Conservation (phyloP, 1,140 invertebrate genomes). For the Choristoneura fumiferana region DNA sequence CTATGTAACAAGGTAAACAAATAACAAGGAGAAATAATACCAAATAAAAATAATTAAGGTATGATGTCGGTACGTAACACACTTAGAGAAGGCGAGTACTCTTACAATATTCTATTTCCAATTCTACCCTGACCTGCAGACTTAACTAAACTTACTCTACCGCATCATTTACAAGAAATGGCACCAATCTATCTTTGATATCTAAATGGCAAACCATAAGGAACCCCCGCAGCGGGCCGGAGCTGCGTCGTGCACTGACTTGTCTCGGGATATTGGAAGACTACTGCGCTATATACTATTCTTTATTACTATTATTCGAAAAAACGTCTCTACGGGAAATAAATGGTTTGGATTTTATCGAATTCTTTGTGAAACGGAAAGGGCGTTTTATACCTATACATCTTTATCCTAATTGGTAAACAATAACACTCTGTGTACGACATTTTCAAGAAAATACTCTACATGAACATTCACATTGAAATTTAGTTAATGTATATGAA, state of each 20-base stretch:
- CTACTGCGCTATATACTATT: slow-evolving; percentile 74
- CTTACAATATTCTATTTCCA: slow-evolving; percentile 72
- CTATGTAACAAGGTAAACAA: slow-evolving; percentile 38
- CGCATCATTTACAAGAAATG: slow-evolving; percentile 76
- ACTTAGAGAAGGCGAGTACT: slow-evolving; percentile 52
- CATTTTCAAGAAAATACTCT: slow-evolving; percentile 35
- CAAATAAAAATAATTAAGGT: slow-evolving; percentile 39
- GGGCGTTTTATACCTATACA: slow-evolving; percentile 21
- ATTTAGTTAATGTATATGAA: slow-evolving; percentile 38
- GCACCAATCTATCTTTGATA: slow-evolving; percentile 79
- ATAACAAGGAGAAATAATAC: slow-evolving; percentile 48
- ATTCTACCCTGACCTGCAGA: slow-evolving; percentile 75
- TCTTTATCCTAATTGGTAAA: slow-evolving; percentile 43
- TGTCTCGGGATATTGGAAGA: slow-evolving; percentile 74
- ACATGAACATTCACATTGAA: slow-evolving; percentile 32
- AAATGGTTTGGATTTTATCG: slow-evolving; percentile 26
- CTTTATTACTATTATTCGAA: slow-evolving; percentile 64
- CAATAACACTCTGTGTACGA: slow-evolving; percentile 30
- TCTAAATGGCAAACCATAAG: slow-evolving; percentile 77
- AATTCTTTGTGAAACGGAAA: slow-evolving; percentile 32
- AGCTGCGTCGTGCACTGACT: slow-evolving; percentile 37
- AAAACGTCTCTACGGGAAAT: slow-evolving; percentile 41
- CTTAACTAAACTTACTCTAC: slow-evolving; percentile 76
- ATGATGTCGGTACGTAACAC: slow-evolving; percentile 48
- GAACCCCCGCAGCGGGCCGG: slow-evolving; percentile 67